Base-by-base conservation (phyloP, 1,140 invertebrate genomes). In the Alviniconcha marisindica region DNA sequence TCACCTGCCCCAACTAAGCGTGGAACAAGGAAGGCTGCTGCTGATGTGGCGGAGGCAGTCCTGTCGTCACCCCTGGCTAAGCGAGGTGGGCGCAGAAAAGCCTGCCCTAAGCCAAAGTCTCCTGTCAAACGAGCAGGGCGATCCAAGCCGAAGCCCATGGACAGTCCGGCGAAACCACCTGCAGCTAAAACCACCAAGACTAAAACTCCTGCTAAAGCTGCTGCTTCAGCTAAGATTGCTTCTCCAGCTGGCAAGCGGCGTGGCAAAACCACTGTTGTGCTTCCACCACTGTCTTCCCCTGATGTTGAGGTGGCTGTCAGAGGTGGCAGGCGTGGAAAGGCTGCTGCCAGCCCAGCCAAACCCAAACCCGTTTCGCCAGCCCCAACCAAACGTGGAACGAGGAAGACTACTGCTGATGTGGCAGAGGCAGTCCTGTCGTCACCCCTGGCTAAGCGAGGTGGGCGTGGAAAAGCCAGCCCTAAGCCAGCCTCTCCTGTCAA, bases 61-160 rank as follows among this genome's bases (percentile, higher is more conserved):
- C n/a, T 63, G 21, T n/a, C 60, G 7, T 63, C 60, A n/a, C 60
- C 60, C 21, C 60, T 31, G 28, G 60, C 60, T 63, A 63, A 63
- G 28, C 10, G 24, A 7, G 60, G 10, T 63, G 24, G n/a, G n/a
- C n/a, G n/a, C n/a, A n/a, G n/a, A n/a, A n/a, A n/a, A n/a, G n/a
- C n/a, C n/a, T n/a, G n/a, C n/a, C n/a, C 7, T 14, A 71, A 71
- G 21, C 28, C 15, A 18, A 21, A 40, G 40, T 74, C 73, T 51
- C 73, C 73, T 54, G 73, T 76, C 5, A 76, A 76, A n/a, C n/a
- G 44, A 51, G 73, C 73, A 44, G 44, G 73, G 38, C 38, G 38
- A 4, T 40, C 31, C 18, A 33, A n/a, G 28, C 56, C 56, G 28
- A 5, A 18, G 31, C 18, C 66, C 2, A 51, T n/a, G 44, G 36